These are phyloP conservation scores for Leptopilina boulardi DNA, from an alignment of 1,140 invertebrate species.

Conservation along the genomic window DNA sequence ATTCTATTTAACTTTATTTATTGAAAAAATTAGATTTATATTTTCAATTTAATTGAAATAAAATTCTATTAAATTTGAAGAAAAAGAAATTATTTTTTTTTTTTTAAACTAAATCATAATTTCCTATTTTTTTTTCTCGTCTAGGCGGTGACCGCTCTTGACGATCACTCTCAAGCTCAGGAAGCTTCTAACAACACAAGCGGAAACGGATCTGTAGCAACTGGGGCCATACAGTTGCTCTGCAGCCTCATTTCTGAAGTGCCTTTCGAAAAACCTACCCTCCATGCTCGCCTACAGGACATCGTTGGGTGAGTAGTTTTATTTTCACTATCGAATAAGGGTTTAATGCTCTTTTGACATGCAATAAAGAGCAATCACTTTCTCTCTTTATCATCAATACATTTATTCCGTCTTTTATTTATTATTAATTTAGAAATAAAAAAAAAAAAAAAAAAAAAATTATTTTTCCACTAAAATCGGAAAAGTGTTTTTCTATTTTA, in stretches of 20 bases:
- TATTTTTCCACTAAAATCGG: too few relatives aligned
- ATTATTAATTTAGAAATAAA: not conserved
- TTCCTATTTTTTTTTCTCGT: conserved; percentile 6
- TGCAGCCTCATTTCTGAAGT: conserved; percentile 70
- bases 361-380: conserved; percentile 9
- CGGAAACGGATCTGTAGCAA: conserved; percentile 67
- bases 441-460: too few relatives aligned
- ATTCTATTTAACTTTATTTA: too few relatives aligned
- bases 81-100: too few relatives aligned
- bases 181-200: conserved; percentile 65
- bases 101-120: not conserved
- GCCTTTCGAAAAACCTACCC: conserved; percentile 65
- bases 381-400: not conserved
- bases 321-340: conserved; percentile 10
- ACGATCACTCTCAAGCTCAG: conserved; percentile 68
- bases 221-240: conserved; percentile 70
- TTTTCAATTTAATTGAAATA: too few relatives aligned
- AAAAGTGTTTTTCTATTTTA: not conserved
- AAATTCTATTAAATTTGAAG: too few relatives aligned
- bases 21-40: too few relatives aligned
- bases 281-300: conserved; percentile 70
- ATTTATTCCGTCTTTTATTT: not conserved
- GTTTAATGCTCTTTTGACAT: conserved; percentile 17
- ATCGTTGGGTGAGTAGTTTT: conserved; percentile 72
- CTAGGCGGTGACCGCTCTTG: conserved; percentile 66